Evolutionary conservation across 2,113 vertebrate species (phyloP).

Genomic region (Gorilla gorilla): DNA sequence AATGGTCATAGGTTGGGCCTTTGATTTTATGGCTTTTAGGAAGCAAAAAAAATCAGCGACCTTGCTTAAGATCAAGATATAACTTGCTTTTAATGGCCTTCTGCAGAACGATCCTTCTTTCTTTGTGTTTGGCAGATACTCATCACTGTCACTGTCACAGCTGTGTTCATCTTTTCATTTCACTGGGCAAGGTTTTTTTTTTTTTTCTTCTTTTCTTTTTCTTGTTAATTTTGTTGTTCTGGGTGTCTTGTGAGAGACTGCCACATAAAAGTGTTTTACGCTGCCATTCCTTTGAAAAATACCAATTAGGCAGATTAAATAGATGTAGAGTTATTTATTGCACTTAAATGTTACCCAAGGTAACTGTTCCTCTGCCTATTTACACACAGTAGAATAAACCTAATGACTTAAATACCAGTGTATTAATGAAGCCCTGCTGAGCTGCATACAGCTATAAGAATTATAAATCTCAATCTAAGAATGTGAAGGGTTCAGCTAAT

Average conservation of each 20-base stretch:
- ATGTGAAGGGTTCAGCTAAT: neutral
- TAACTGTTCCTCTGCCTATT: neutral
- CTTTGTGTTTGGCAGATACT: too few relatives aligned
- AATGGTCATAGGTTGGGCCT: neutral
- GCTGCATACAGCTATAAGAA: neutral
- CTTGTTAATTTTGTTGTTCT: neutral
- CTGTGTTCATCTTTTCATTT: neutral
- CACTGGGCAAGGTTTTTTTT: neutral
- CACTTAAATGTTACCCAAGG: neutral
- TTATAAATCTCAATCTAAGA: neutral
- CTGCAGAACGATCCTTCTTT: neutral
- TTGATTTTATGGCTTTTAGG: neutral
- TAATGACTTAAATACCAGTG: neutral
- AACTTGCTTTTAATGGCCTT: neutral
- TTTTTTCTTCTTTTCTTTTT: neutral
- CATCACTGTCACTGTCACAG: accelerated
- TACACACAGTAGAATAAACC: neutral
- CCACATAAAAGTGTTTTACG: neutral
- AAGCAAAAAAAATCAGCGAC: neutral
- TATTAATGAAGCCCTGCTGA: neutral
- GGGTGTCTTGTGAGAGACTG: neutral
- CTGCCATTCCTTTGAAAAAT: neutral
- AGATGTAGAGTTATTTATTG: neutral
- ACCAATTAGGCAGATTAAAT: neutral
- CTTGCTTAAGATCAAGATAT: neutral